Conservation (phyloP, 2,888 invertebrate genomes). For the Galerucella pusilla region DNA sequence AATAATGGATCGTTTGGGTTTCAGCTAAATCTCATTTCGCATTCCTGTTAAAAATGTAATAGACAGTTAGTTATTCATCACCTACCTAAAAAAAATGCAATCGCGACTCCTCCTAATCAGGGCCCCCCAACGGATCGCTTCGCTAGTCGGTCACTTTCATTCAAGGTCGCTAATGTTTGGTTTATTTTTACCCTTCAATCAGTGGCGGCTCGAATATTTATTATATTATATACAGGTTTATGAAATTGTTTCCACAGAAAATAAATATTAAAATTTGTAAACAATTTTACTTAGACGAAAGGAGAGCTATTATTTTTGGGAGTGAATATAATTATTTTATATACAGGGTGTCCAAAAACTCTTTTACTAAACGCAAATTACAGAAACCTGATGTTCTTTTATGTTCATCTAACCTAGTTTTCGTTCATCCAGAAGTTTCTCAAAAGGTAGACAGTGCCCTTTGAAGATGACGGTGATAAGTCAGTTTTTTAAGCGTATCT, state of each 20-base stretch:
- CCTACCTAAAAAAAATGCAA: slow-evolving; percentile 25
- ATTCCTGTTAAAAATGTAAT: neutral
- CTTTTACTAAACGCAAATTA: too few relatives aligned
- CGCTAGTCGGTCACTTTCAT: slow-evolving; percentile 60
- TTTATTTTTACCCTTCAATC: slow-evolving; percentile 59
- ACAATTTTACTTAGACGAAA: too few relatives aligned
- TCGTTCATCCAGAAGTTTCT: too few relatives aligned
- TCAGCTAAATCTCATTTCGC: neutral
- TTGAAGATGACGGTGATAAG: too few relatives aligned
- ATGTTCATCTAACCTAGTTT: too few relatives aligned
- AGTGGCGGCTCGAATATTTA: slow-evolving; percentile 2
- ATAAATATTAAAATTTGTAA: neutral
- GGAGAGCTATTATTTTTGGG: too few relatives aligned
- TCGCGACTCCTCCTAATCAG: slow-evolving; percentile 51
- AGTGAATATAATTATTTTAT: too few relatives aligned
- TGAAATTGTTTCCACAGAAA: neutral
- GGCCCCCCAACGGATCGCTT: slow-evolving; percentile 49
- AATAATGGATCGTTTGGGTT: neutral
- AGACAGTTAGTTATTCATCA: slow-evolving; percentile 8
- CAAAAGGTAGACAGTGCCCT: too few relatives aligned
- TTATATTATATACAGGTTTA: neutral
- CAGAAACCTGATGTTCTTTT: too few relatives aligned
- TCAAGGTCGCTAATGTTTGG: slow-evolving; percentile 60
- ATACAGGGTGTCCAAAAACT: too few relatives aligned
- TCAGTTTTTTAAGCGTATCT: too few relatives aligned